These are phyloP conservation scores for Leptinotarsa haldemani DNA, from an alignment of 2,888 invertebrate species.

Conservation along the genomic window DNA sequence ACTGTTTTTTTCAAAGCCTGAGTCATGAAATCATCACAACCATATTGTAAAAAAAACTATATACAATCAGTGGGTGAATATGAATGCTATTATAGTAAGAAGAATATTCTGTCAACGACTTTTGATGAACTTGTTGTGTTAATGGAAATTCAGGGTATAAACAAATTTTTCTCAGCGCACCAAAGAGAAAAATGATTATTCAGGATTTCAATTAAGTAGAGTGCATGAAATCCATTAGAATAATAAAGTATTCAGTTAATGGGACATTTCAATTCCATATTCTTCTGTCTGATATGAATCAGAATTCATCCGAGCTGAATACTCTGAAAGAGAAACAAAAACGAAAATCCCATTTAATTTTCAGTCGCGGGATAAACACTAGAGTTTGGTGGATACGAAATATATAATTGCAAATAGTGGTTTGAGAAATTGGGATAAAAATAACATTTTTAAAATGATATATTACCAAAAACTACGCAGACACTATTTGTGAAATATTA, in stretches of 20 bases:
- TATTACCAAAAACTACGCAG: too few relatives aligned
- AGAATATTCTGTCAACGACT: too few relatives aligned
- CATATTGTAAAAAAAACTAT: too few relatives aligned
- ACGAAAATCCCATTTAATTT: constrained; percentile 2
- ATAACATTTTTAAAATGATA: too few relatives aligned
- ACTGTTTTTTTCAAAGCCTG: too few relatives aligned
- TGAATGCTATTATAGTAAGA: too few relatives aligned
- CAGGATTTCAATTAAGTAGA: constrained; percentile 52
- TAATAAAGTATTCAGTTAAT: constrained; percentile 48
- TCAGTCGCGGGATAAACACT: background rate
- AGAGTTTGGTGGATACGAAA: background rate
- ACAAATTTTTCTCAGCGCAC: constrained; percentile 12
- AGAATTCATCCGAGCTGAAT: background rate
- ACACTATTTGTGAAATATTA: too few relatives aligned
- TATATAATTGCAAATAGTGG: background rate
- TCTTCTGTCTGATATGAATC: constrained; percentile 26
- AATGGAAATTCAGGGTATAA: background rate
- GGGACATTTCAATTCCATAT: constrained; percentile 48
- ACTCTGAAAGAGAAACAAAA: background rate
- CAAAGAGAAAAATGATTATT: constrained; percentile 29
- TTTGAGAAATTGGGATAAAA: too few relatives aligned
- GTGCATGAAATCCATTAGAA: constrained; percentile 51
- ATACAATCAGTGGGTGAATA: too few relatives aligned
- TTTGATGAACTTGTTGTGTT: background rate
- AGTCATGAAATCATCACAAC: too few relatives aligned